Evolutionary conservation across 2,888 invertebrate species (phyloP).

Genomic region (Volucella zonaria): DNA sequence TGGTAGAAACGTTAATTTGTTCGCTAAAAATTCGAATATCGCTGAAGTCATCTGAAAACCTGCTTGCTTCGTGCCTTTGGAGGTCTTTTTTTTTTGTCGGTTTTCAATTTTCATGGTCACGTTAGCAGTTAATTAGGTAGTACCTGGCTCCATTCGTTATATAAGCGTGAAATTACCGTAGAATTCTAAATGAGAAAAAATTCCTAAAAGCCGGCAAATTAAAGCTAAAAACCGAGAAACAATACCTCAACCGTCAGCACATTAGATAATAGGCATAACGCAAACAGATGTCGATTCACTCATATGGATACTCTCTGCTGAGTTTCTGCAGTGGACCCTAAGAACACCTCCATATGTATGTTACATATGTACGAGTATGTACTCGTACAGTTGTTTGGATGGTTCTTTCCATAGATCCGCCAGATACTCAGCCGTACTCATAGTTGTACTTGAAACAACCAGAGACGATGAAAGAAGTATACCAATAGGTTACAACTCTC

Average conservation of each 20-base stretch:
- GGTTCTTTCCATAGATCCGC: not conserved
- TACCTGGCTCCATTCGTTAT: slow-evolving; percentile 19
- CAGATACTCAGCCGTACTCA: not conserved
- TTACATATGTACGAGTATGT: too few relatives aligned
- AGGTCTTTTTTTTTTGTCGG: slow-evolving; percentile 1
- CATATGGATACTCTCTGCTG: too few relatives aligned
- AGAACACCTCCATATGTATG: not conserved
- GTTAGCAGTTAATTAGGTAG: slow-evolving; percentile 18
- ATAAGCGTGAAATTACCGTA: slow-evolving; percentile 17
- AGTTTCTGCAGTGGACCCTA: not conserved
- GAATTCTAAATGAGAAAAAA: slow-evolving; percentile 5
- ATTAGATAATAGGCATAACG: slow-evolving; percentile 5
- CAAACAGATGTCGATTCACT: too few relatives aligned
- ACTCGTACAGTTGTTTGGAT: not conserved
- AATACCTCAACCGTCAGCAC: not conserved
- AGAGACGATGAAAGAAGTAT: slow-evolving; percentile 20
- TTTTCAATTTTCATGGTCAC: slow-evolving; percentile 32
- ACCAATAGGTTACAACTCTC: slow-evolving; percentile 40
- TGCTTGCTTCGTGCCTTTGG: not conserved
- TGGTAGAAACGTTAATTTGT: too few relatives aligned
- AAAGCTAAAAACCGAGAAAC: not conserved
- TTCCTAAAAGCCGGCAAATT: not conserved
- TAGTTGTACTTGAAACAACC: too few relatives aligned
- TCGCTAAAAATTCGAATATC: too few relatives aligned
- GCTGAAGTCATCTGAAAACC: too few relatives aligned